These are phyloP conservation scores for Drosophila burlai DNA, from an alignment of 1,140 invertebrate species.

Conservation along the genomic window DNA sequence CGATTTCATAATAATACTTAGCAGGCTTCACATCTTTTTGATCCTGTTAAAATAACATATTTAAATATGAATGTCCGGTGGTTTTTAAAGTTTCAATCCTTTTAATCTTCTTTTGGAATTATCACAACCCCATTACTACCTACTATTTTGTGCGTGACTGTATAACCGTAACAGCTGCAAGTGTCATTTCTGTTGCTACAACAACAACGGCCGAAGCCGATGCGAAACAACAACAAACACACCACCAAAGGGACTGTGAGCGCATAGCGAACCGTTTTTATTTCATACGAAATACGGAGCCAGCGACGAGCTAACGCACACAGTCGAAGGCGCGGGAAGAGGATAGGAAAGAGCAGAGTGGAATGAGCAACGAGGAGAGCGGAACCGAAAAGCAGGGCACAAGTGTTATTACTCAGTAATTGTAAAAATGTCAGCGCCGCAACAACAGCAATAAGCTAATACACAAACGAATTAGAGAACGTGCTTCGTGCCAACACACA, in stretches of 20 bases:
- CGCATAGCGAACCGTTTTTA: conserved; percentile 82
- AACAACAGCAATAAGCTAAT: conserved; percentile 34
- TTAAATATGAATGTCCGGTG: background rate
- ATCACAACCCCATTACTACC: background rate
- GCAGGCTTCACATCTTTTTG: too few relatives aligned
- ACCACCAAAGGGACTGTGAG: conserved; percentile 47
- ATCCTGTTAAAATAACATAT: background rate
- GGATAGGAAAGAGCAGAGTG: conserved; percentile 30
- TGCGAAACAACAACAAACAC: conserved; percentile 16
- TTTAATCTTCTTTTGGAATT: background rate
- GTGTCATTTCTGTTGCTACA: conserved; percentile 46
- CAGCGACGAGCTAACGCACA: conserved; percentile 34
- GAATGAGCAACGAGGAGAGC: conserved; percentile 63
- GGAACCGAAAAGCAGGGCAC: conserved; percentile 60
- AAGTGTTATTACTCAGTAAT: conserved; percentile 78
- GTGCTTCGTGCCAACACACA: conserved; percentile 34
- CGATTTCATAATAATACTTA: too few relatives aligned
- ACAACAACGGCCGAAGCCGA: conserved; percentile 23
- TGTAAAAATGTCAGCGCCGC: conserved; percentile 62
- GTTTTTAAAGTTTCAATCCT: background rate
- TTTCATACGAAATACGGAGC: conserved; percentile 79
- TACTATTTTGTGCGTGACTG: conserved; percentile 9
- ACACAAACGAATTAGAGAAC: conserved; percentile 52
- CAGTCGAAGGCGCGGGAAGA: conserved; percentile 25
- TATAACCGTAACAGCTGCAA: conserved; percentile 53